A percentile compares a stretch with the other conserved stretches of the same genome.
Conservation (phyloP, 2,797 vertebrate species). For the Urocyon cinereoargenteus region DNA sequence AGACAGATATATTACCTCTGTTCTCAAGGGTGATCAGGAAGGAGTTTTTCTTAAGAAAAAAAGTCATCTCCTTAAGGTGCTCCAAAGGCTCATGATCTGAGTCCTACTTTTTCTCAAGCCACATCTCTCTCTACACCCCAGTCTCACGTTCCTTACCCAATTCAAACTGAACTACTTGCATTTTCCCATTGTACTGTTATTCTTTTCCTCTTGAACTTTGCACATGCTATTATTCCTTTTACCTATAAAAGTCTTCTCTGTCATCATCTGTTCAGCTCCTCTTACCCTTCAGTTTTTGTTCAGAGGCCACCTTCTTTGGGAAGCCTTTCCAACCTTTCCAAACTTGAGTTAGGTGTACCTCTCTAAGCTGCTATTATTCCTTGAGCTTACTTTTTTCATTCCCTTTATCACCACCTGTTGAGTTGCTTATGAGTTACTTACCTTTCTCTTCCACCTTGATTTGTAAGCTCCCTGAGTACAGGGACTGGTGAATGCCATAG, state of each 20-base stretch:
- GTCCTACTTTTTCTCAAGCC: not conserved
- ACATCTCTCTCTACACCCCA: not conserved
- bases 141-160: not conserved
- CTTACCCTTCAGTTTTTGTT: not conserved
- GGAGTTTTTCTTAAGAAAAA: not conserved
- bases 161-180: not conserved
- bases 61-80: not conserved
- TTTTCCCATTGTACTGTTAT: not conserved
- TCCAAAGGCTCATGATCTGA: not conserved
- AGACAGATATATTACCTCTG: not conserved
- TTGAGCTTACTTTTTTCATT: not conserved
- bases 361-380: not conserved
- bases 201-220: not conserved
- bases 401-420: not conserved
- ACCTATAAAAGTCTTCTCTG: not conserved
- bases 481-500: not conserved
- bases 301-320: not conserved
- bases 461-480: not conserved
- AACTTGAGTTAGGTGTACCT: not conserved
- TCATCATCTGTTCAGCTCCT: not conserved
- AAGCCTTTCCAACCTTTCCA: not conserved
- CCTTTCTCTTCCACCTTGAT: not conserved
- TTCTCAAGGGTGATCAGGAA: not conserved
- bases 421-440: not conserved
- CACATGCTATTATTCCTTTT: not conserved